Evolutionary conservation across 2,113 vertebrate genomes (phyloP), one percentile per base, ranked within the genome.

Genomic region (Cyprinodon tularosa): DNA sequence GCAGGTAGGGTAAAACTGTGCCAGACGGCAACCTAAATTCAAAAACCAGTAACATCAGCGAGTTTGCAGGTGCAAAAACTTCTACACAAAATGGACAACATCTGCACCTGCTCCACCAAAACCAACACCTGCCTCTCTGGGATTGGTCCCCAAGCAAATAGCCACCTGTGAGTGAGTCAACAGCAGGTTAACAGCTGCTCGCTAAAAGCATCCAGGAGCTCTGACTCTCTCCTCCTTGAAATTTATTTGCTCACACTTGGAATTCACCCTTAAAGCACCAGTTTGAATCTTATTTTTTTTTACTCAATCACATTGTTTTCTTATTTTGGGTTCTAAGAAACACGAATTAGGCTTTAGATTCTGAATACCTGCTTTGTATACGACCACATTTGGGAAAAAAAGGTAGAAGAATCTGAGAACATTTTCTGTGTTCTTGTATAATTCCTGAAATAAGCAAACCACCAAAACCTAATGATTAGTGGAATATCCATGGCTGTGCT

Each of bases 61-160:
- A 14, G 48, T 20, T 12, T 71, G 42, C 85, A 87, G 81, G 68
- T 86, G 79, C 29, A 37, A 69, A 62, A 45, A 29, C 15, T 65
- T 36, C 42, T 0, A 22, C 37, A 71, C 73, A 71, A 72, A 3
- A 78, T 76, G 76, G 72, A 42, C 38, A 72, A 71, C 84, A 76
- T 72, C 81, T 81, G 78, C 81, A 81, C 76, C 84, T 71, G 62
- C 45, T 78, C 53, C 10, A 59, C 59, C 12, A 75, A 83, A 86
- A 83, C 36, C 77, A 81, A 83, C 90, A 88, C 75, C 86, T 85
- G 83, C 68, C 78, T 86, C 84, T 44, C 3, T 62, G 84, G 88
- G 76, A 86, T 79, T 9, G 8, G n/a, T 45, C 38, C 67, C 69
- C 42, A 77, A 80, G 74, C 81, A 82, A 84, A 85, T 61, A 59